Conservation (phyloP, 2,113 vertebrate genomes). For the Callospermophilus lateralis region DNA sequence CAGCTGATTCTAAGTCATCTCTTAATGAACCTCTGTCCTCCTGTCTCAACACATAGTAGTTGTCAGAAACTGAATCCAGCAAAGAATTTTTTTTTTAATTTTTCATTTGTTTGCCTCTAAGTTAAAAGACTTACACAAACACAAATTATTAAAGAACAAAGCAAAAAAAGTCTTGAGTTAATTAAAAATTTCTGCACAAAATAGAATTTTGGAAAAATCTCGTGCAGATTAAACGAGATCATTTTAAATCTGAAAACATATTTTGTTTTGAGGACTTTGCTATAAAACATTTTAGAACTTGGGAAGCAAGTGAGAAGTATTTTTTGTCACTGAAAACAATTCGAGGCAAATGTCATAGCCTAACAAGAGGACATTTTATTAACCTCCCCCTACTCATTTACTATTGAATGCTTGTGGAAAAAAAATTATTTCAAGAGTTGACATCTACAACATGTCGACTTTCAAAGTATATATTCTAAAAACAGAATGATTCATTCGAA, state of each 20-base stretch:
- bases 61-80: neutral
- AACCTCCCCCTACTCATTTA: neutral
- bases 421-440: slow-evolving; percentile 65
- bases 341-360: slow-evolving; percentile 39
- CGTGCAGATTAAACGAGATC: neutral
- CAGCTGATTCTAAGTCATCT: neutral
- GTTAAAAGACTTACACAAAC: neutral
- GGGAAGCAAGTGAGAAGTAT: slow-evolving; percentile 45
- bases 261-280: neutral
- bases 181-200: neutral
- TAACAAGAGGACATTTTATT: slow-evolving; percentile 32
- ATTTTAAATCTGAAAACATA: slow-evolving; percentile 11
- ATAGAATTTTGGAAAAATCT: slow-evolving; percentile 3
- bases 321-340: slow-evolving; percentile 47
- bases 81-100: neutral
- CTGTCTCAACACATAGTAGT: neutral
- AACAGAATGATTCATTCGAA: slow-evolving; percentile 53
- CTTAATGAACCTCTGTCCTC: neutral
- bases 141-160: neutral
- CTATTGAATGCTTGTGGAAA: slow-evolving; percentile 13
- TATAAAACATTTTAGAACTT: slow-evolving; percentile 59
- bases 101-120: neutral
- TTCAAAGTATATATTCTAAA: slow-evolving; percentile 43
- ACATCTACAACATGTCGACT: neutral
- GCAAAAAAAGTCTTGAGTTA: neutral